Base-by-base conservation (phyloP, 2,888 invertebrate genomes). In the Acanthosepion lycidas region DNA sequence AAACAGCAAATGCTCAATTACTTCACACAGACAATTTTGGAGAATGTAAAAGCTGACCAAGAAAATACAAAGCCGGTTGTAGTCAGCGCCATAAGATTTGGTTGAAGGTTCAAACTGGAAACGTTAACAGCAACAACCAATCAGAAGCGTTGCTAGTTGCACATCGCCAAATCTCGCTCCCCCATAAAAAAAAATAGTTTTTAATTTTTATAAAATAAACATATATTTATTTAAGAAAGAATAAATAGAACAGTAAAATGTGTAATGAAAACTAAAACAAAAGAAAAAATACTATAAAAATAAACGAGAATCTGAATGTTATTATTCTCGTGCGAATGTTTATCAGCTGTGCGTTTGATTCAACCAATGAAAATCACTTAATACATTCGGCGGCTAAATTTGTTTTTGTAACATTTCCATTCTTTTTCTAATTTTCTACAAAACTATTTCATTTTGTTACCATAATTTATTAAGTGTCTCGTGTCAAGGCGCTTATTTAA, bases 351-450 rank as follows among this genome's bases (percentile, higher is more conserved):
- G 78, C 78, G 78, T n/a, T 5, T 78, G 12, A 5, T 15, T 78
- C 51, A 28, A n/a, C 93, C 93, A 93, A 93, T 93, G 93, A 93
- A 93, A 93, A n/a, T 28, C 15, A 93, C 0, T 18, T n/a, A 1
- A 51, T 1, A n/a, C 15, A 48, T 92, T 93, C 18, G 93, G 93
- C 93, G 93, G 93, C 93, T 93, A 93, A 49, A 28, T 53, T 51
- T 93, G 51, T 51, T 93, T 93, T 93, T 23, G 28, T 92, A 78
- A 12, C 12, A 78, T n/a, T 78, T 23, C 12, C 8, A n/a, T 15
- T 78, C 0, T 28, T 78, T 28, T 78, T n/a, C 28, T 28, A 20
- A 8, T 64, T 64, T 64, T 64, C 28, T 28, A 15, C 5, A 5
- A 20, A 20, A 4, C 20, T 15, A 55, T 4, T 3, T 6, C 20